These are phyloP conservation scores for Allolobophora icterica DNA, from an alignment of 2,888 invertebrate species.

Conservation along the genomic window DNA sequence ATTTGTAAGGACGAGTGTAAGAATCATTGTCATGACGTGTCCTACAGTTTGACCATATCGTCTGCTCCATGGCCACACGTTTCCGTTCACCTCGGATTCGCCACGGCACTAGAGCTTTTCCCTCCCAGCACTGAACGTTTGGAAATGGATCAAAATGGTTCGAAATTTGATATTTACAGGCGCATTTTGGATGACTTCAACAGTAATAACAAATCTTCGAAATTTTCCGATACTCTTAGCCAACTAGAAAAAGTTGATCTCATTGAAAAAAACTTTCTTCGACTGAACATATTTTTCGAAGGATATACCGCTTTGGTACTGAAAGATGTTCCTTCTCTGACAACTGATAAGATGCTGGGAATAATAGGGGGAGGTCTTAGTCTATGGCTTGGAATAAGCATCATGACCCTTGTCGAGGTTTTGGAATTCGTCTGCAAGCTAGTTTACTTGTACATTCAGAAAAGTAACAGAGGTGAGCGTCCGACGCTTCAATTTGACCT, in stretches of 20 bases:
- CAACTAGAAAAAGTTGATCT: not conserved
- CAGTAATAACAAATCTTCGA: not conserved
- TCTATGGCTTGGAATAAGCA: conserved; percentile 31
- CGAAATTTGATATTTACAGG: not conserved
- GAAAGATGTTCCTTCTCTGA: not conserved
- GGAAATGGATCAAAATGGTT: no score
- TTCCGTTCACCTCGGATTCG: not conserved
- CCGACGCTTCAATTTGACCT: not conserved
- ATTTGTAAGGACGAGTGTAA: not conserved
- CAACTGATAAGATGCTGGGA: not conserved
- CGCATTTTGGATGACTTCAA: not conserved
- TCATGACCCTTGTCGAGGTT: conserved; percentile 21
- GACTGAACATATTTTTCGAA: not conserved
- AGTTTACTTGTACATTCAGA: not conserved
- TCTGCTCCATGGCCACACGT: conserved; percentile 27
- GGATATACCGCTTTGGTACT: not conserved
- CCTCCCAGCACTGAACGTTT: no score
- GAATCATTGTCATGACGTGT: not conserved
- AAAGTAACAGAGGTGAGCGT: not conserved
- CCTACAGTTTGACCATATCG: not conserved
- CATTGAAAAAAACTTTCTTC: conserved; percentile 4
- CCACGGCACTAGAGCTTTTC: not conserved
- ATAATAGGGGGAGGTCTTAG: not conserved
- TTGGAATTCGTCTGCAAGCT: conserved; percentile 12
- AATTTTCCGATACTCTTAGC: not conserved